Conservation (phyloP, 2,113 vertebrate species). For the Lynx canadensis region DNA sequence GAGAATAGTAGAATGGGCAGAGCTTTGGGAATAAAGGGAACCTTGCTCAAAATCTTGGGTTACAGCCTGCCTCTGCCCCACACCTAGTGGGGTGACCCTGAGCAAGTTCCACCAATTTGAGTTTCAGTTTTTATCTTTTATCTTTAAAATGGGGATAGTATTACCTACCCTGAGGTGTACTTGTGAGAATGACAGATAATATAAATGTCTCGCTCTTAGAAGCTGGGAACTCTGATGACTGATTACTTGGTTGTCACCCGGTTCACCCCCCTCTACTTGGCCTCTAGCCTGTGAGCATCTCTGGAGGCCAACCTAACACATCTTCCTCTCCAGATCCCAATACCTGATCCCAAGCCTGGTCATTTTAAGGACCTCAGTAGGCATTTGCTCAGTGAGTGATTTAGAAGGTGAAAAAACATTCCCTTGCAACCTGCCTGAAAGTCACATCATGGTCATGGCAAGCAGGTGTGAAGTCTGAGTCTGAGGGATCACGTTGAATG, state of each 20-base stretch:
- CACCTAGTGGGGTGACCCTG: not conserved
- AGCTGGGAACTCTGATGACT: not conserved
- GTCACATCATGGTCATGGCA: not conserved
- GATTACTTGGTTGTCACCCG: not conserved
- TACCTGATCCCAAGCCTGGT: not conserved
- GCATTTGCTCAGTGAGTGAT: not conserved
- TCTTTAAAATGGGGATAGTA: not conserved
- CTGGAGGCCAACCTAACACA: not conserved
- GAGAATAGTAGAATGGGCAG: not conserved
- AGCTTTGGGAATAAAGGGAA: not conserved
- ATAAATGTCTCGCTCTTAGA: not conserved
- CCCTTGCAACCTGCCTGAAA: not conserved
- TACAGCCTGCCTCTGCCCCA: not conserved
- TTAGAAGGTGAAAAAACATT: not conserved
- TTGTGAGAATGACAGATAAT: not conserved
- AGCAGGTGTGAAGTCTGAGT: not conserved
- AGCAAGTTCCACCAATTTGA: not conserved
- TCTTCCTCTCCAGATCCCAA: not conserved
- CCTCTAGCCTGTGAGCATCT: not conserved
- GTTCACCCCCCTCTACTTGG: not conserved
- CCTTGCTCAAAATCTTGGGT: not conserved
- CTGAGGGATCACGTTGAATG: not conserved
- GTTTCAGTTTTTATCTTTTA: not conserved
- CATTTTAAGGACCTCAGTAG: not conserved
- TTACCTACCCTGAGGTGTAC: not conserved